phyloP scores from a whole-genome alignment of 2,113 vertebrate genomes.

The Upupa epops region DNA sequence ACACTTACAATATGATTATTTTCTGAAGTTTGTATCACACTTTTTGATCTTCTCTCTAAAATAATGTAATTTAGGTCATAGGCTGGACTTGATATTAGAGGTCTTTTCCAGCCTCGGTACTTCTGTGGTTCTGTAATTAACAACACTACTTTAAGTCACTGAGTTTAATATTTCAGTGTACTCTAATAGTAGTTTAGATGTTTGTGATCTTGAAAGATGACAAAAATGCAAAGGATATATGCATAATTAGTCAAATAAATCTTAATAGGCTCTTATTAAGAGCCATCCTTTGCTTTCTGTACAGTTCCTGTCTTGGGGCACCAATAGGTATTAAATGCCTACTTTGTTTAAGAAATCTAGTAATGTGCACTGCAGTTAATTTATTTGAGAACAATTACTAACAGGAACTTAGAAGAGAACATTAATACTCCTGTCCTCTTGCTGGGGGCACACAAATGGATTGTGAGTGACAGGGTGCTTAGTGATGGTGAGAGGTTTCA shows the following conservation, averaged over 20 bases:
- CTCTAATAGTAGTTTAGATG: not conserved
- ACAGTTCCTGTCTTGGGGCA: not conserved
- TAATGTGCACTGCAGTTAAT: slow-evolving; percentile 12
- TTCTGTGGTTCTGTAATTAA: too few relatives aligned
- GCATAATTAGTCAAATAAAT: not conserved
- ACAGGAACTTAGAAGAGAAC: not conserved
- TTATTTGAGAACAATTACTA: slow-evolving; percentile 27
- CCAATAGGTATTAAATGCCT: not conserved
- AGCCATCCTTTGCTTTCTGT: not conserved
- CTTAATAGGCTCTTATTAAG: not conserved
- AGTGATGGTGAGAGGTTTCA: not conserved
- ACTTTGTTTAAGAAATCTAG: slow-evolving; percentile 20
- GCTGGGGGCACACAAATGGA: not conserved
- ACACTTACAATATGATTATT: fast-evolving
- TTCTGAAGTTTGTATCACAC: not conserved
- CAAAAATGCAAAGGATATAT: not conserved
- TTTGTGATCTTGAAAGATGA: not conserved
- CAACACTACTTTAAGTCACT: not conserved
- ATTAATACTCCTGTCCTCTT: not conserved
- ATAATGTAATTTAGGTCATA: too few relatives aligned
- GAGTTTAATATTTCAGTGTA: not conserved
- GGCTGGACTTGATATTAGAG: too few relatives aligned
- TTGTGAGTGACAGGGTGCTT: not conserved
- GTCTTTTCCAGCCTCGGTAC: too few relatives aligned
- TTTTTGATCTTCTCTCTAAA: not conserved